Conservation (phyloP, 2,113 vertebrate genomes). For the Solea senegalensis region DNA sequence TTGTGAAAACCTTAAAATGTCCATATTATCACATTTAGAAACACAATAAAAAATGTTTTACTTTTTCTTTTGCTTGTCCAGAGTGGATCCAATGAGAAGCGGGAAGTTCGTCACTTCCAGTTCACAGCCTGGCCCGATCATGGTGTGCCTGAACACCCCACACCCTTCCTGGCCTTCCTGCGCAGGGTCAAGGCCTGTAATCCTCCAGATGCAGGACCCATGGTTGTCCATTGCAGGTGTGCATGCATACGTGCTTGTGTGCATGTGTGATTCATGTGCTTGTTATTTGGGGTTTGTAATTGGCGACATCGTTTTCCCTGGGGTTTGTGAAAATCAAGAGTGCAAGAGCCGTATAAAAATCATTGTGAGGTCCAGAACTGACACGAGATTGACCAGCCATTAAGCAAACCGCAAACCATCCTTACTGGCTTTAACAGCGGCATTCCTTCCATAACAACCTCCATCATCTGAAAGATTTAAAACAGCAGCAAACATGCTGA, state of each 20-base stretch:
- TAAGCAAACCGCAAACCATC: constrained; percentile 62
- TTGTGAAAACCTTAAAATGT: neutral
- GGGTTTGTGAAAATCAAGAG: constrained; percentile 38
- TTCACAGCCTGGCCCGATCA: constrained; percentile 99
- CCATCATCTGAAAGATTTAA: constrained; percentile 40
- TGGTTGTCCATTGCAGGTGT: constrained; percentile 98
- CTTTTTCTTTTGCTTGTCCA: constrained; percentile 40
- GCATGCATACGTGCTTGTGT: neutral
- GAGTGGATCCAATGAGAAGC: constrained; percentile 92
- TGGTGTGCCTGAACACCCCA: constrained; percentile 96
- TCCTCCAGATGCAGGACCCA: constrained; percentile 95
- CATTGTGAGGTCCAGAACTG: constrained; percentile 42
- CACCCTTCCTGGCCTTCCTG: constrained; percentile 96
- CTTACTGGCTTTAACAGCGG: constrained; percentile 33
- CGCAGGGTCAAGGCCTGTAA: constrained; percentile 96
- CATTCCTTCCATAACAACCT: constrained; percentile 52
- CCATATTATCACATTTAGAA: neutral
- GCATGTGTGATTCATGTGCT: neutral
- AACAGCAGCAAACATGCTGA: constrained; percentile 20
- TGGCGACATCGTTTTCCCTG: constrained; percentile 30
- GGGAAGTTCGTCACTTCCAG: constrained; percentile 98
- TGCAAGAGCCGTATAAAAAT: constrained; percentile 48
- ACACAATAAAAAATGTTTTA: too few species aligned
- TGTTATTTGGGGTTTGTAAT: constrained; percentile 52
- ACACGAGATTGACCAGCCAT: constrained; percentile 63